Base-by-base conservation (phyloP, 2,113 vertebrate species). In the Sander lucioperca region DNA sequence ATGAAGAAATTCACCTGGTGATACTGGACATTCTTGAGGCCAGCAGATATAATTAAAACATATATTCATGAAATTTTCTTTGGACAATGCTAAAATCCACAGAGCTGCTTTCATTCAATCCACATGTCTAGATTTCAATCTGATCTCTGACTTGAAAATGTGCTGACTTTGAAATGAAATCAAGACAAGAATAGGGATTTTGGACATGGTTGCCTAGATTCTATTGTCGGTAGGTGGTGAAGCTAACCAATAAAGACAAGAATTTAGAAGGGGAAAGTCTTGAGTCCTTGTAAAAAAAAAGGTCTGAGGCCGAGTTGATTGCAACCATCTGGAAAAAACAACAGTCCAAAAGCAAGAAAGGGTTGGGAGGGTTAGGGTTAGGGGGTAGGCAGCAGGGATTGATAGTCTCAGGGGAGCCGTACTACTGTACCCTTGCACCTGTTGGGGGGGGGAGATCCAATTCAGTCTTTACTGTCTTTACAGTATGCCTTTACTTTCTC, bases 231-330 rank as follows among this genome's bases (percentile, higher is more conserved):
- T 13, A 58, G 25, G 6, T 82, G 51, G 51, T 66, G 30, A n/a
- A 14, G 14, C 47, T 21, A 47, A 77, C 71, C 80, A 83, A 88
- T 92, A 90, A 91, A 89, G 80, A 68, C 70, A 84, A 27, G 80
- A 88, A 90, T 93, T 86, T 84, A 75, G 39, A 63, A 66, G 76
- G 63, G 72, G 66, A 87, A 77, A 88, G 82, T 86, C 65, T 75
- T 21, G 30, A 45, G 43, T 76, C 43, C 59, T 91, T 36, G 27
- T 90, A 80, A 90, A 91, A 27, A 27, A 27, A 79, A 58, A 16
- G 69, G n/a, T 59, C 63, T 74, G 30, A 39, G 63, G 67, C 62
- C 6, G 3, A 63, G 59, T 30, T 86, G 79, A 91, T 88, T 80
- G 74, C 63, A 83, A 74, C 79, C 88, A 90, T 86, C 63, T 91